Evolutionary conservation across 2,888 invertebrate genomes (phyloP), one percentile per base, ranked within the genome.

Genomic region (Ennomos quercinarius): DNA sequence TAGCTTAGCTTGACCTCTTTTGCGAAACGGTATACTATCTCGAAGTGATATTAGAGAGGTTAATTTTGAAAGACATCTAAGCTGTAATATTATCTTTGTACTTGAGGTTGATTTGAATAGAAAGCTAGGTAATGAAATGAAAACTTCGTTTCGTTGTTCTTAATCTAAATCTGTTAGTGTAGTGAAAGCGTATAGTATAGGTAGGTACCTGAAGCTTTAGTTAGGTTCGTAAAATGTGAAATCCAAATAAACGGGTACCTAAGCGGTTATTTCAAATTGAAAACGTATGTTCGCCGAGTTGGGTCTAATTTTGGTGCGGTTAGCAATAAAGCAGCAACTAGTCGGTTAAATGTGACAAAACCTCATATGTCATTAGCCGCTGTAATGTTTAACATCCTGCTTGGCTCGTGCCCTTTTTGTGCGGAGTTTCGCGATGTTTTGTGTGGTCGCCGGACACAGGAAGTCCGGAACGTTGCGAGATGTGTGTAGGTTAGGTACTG

Each of bases 391-490:
- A 69, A 79, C 81, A 77, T 81, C 74, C 80, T 76, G 78, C 69
- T 68, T 74, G 67, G 66, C 70, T 71, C 70, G 67, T 66, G 72
- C 70, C 74, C 76, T 73, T 83, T 84, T 80, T 83, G 76, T 77
- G 68, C 60, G 58, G 65, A 59, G 74, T 81, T 84, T 83, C 67
- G 81, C 76, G 71, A 73, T 80, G 80, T 83, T 85, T 81, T 78
- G 76, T 80, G 71, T 77, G 70, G 71, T 70, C 69, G 68, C 70
- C 76, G 77, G 75, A 76, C 78, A 70, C 71, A 83, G 85, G 86
- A 84, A 77, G 74, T 84, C 79, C 84, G 82, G 69, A 63, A 65
- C 67, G 70, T 73, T 77, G 76, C 77, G 74, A 78, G 76, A 82
- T 80, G 76, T 72, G 6, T 27, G 27, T 27, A 6, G n/a, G n/a